Evolutionary conservation across 2,797 vertebrate species (phyloP).

Genomic region (Coregonus sp.): DNA sequence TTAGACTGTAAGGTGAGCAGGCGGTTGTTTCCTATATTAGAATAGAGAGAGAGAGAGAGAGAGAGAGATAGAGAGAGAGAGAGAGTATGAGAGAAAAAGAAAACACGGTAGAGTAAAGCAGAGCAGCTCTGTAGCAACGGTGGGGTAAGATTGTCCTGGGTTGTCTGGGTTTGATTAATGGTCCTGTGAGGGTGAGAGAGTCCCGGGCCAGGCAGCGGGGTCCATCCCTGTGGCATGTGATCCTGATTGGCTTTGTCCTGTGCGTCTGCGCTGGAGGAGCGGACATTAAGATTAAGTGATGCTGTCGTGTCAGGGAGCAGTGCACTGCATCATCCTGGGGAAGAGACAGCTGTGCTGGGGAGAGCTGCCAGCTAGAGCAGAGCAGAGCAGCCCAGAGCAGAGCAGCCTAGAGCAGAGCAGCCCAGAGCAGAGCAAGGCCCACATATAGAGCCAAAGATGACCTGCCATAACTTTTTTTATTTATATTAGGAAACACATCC

Average conservation of each 20-base stretch:
- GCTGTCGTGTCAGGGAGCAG: conserved; percentile 99
- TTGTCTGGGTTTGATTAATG: conserved; percentile 99
- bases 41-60: neutral
- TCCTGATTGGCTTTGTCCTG: conserved; percentile 99
- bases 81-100: conserved; percentile 34
- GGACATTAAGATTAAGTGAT: conserved; percentile 99
- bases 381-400: no score
- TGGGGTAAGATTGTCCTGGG: conserved; percentile 88
- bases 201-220: conserved; percentile 99
- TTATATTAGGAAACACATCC: conserved; percentile 91
- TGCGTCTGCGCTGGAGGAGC: conserved; percentile 98
- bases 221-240: conserved; percentile 99
- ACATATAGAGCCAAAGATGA: conserved; percentile 97
- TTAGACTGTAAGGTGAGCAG: conserved; percentile 43
- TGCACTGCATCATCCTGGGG: conserved; percentile 99
- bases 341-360: conserved; percentile 96
- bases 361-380: conserved; percentile 79
- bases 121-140: conserved; percentile 53
- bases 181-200: conserved; percentile 99
- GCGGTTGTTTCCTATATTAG: conserved; percentile 57
- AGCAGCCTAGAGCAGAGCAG: conserved; percentile 49
- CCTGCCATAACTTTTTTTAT: conserved; percentile 96
- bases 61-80: conserved; percentile 5
- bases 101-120: conserved; percentile 48
- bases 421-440: conserved; percentile 59